Percentiles rank a stretch among this genome's conserved stretches.
Evolutionary conservation across 2,113 vertebrate species (phyloP).

Genomic region (Scalopus aquaticus): DNA sequence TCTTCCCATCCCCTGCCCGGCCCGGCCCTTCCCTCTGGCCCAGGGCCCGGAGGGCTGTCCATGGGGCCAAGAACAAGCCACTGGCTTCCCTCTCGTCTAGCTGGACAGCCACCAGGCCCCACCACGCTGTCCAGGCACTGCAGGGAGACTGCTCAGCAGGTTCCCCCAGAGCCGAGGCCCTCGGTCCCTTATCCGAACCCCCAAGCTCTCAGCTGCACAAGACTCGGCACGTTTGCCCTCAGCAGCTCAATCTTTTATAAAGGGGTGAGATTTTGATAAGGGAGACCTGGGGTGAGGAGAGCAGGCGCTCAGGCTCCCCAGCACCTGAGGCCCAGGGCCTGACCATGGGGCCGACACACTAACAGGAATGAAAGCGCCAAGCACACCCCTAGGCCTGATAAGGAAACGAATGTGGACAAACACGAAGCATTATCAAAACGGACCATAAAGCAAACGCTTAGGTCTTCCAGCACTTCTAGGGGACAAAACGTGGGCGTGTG

Average conservation of each 20-base stretch:
- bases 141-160: background rate
- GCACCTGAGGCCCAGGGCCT: background rate
- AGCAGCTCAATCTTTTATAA: background rate
- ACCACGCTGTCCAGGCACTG: too few relatives aligned
- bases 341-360: background rate
- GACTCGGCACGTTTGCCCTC: background rate
- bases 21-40: background rate
- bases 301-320: background rate
- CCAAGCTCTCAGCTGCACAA: background rate
- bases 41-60: background rate
- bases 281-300: background rate
- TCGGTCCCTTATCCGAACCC: background rate
- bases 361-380: background rate
- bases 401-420: background rate
- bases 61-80: background rate
- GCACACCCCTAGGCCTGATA: background rate
- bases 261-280: background rate
- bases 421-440: background rate
- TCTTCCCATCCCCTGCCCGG: background rate
- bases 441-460: background rate
- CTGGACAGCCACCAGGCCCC: background rate
- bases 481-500: background rate
- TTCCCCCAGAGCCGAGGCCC: too few relatives aligned
- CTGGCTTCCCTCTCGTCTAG: background rate
- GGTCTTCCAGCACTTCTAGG: background rate